These are phyloP conservation scores for Drosophila littoralis DNA, from an alignment of 1,140 invertebrate species.

Conservation along the genomic window DNA sequence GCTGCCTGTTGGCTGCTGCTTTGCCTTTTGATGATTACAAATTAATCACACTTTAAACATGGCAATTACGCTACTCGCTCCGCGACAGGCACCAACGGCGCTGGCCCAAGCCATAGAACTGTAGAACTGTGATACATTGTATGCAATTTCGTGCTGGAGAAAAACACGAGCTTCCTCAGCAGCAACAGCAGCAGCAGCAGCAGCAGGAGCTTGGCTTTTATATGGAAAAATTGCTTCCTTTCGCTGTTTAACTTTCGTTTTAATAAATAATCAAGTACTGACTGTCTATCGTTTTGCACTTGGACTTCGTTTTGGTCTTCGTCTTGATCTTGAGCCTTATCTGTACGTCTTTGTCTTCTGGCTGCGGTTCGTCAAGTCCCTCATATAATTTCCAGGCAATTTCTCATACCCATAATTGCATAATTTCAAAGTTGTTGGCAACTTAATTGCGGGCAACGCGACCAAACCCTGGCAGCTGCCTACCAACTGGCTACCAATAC, in stretches of 20 bases:
- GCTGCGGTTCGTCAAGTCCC: conserved; percentile 76
- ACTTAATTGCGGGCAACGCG: conserved; percentile 80
- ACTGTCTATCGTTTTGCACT: conserved; percentile 53
- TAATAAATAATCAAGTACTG: conserved; percentile 81
- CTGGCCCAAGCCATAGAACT: conserved; percentile 17
- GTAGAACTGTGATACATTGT: conserved; percentile 51
- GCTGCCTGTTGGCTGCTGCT: conserved; percentile 45
- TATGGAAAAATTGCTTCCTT: conserved; percentile 81
- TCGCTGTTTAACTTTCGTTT: conserved; percentile 83
- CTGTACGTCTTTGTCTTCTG: conserved; percentile 23
- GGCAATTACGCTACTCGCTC: conserved; percentile 67
- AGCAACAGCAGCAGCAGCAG: conserved; percentile 21
- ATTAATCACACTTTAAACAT: conserved; percentile 83
- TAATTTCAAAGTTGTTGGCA: conserved; percentile 84
- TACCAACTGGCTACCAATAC: conserved; percentile 5
- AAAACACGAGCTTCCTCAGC: conserved; percentile 32
- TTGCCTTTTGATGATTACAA: conserved; percentile 82
- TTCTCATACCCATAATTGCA: conserved; percentile 84
- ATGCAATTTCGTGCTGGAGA: conserved; percentile 28
- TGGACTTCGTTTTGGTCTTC: conserved; percentile 26
- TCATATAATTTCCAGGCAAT: conserved; percentile 82
- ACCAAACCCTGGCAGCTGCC: conserved; percentile 46
- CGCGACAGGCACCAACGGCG: conserved; percentile 41
- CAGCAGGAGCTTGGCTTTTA: conserved; percentile 43
- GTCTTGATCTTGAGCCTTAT: conserved; percentile 25